Conservation (phyloP, 2,888 invertebrate genomes). For the Drosophila parthenogenetica region DNA sequence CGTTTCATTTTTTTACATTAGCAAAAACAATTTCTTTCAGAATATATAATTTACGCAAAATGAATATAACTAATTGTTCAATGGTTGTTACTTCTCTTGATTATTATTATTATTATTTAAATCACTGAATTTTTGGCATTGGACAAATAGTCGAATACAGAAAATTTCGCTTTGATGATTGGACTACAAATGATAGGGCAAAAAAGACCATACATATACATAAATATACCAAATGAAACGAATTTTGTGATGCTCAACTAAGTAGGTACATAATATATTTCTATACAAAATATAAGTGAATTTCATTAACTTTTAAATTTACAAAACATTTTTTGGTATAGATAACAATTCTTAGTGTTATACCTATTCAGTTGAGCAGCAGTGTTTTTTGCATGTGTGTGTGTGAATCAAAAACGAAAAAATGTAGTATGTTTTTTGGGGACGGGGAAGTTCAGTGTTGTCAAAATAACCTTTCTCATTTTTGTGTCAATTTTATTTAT, state of each 20-base stretch:
- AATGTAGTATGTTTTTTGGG: slow-evolving; percentile 38
- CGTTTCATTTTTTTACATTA: slow-evolving; percentile 20
- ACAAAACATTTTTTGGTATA: too few relatives aligned
- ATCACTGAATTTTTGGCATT: slow-evolving; percentile 16
- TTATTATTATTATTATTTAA: slow-evolving; percentile 10
- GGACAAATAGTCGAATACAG: slow-evolving; percentile 5
- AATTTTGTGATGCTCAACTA: slow-evolving; percentile 1
- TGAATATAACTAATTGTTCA: slow-evolving; percentile 39
- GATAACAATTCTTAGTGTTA: too few relatives aligned
- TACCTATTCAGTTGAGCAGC: neutral
- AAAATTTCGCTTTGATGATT: slow-evolving; percentile 16
- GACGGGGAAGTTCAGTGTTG: slow-evolving; percentile 30
- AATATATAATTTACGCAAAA: slow-evolving; percentile 47
- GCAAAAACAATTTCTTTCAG: neutral
- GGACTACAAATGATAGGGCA: slow-evolving; percentile 37
- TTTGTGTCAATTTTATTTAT: slow-evolving; percentile 26
- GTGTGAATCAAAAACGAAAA: slow-evolving; percentile 18
- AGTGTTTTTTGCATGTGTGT: slow-evolving; percentile 13
- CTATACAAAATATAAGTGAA: neutral
- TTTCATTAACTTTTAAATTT: neutral
- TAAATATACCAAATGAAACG: slow-evolving; percentile 3
- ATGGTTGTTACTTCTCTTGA: slow-evolving; percentile 24
- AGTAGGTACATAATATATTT: neutral
- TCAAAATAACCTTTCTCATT: slow-evolving; percentile 72
- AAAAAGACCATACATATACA: slow-evolving; percentile 39